phyloP scores from a whole-genome alignment of 2,797 vertebrate species.

The Tenualosa ilisha region DNA sequence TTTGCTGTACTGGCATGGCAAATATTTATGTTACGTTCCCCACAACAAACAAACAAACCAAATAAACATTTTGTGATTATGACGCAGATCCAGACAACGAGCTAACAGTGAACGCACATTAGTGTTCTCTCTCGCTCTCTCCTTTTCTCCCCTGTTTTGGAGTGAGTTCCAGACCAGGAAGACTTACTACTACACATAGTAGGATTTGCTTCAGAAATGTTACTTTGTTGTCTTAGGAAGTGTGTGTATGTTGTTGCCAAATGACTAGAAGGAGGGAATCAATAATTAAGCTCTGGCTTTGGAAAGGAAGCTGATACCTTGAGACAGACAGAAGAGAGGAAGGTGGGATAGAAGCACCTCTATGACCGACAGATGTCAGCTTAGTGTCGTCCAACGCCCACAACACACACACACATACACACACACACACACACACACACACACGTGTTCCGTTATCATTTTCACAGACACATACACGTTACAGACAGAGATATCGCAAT shows the following conservation, averaged over 20 bases:
- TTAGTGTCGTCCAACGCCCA: neutral
- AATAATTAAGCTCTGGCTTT: neutral
- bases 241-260: neutral
- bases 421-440: neutral
- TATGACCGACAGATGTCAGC: too few relatives aligned
- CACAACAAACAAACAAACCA: neutral
- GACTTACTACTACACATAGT: too few relatives aligned
- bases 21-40: neutral
- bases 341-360: neutral
- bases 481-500: too few relatives aligned
- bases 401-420: constrained; percentile 4
- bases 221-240: neutral
- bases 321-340: neutral
- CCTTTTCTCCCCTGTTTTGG: neutral
- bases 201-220: neutral
- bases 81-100: neutral
- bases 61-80: neutral
- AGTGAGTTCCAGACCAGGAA: neutral
- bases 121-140: neutral
- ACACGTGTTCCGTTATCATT: neutral
- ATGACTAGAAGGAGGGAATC: neutral
- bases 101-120: neutral
- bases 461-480: too few relatives aligned
- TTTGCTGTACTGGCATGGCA: neutral
- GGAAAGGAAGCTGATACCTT: neutral